Base-by-base conservation (phyloP, 2,797 vertebrate genomes). In the Borostomias antarcticus region DNA sequence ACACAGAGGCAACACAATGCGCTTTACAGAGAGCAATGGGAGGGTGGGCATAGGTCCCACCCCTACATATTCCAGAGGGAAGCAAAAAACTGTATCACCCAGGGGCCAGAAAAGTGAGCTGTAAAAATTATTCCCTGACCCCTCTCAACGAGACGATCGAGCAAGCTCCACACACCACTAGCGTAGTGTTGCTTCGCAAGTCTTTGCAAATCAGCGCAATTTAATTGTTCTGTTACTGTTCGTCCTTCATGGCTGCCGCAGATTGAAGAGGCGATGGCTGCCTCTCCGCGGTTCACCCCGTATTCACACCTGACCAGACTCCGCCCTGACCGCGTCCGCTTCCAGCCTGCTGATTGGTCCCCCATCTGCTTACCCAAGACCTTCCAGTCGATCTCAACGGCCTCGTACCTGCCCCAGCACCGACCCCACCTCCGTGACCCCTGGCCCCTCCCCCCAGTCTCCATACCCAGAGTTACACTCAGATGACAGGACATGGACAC, bases 311-410 rank as follows among this genome's bases (percentile, higher is more conserved):
- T 43, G 9, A 77, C 85, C 78, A 69, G 71, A 35, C 66, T 59
- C 11, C 68, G 9, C n/a, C 25, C 21, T n/a, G 17, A 6, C 11
- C 17, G 10, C n/a, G 4, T 37, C 2, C 25, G 9, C 21, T 50
- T 73, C 48, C 81, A 72, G 35, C 4, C 73, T 0, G 17, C 1
- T 40, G 80, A 65, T 70, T 85, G 82, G 81, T 76, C 71, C 69
- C 80, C 82, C 0, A 82, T 69, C 73, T 82, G 74, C 64, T 32
- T 63, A 28, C 77, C 75, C 1, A 59, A 79, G 76, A 76, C 68
- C 4, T 62, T 75, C 43, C 74, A 66, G 2, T 54, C 79, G n/a
- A n/a, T n/a, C n/a, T n/a, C n/a, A 0, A 62, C 69, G 15, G 43
- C 67, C 62, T 80, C 60, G 57, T 56, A 48, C 40, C 63, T 47